Conservation (phyloP, 2,888 invertebrate genomes). For the Hecatera dysodea region DNA sequence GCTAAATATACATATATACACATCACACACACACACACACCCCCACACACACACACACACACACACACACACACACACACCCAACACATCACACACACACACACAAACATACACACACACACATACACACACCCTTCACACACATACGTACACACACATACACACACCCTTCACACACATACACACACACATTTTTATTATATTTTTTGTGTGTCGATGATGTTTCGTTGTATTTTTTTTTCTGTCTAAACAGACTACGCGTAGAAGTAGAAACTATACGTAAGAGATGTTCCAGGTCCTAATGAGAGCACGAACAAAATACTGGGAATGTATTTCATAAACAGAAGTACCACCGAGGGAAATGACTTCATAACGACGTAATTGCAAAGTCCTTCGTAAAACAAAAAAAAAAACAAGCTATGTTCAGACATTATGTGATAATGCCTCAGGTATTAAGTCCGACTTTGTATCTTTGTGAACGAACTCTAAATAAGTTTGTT, state of each 20-base stretch:
- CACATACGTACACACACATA: no score
- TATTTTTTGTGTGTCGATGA: no score
- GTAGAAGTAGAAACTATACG: not conserved
- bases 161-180: no score
- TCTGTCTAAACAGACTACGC: not conserved
- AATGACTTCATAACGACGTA: slow-evolving; percentile 29
- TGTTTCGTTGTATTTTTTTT: no score
- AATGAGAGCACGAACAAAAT: slow-evolving; percentile 24
- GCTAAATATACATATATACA: no score
- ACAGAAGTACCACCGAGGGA: slow-evolving; percentile 29
- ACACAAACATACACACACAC: no score
- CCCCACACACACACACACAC: no score
- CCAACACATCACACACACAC: no score
- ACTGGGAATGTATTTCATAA: slow-evolving; percentile 25
- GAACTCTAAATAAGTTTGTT: not conserved
- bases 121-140: no score
- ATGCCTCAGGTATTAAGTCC: not conserved
- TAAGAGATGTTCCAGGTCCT: not conserved
- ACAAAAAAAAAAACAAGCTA: not conserved
- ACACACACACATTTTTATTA: no score
- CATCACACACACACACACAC: no score
- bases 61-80: no score
- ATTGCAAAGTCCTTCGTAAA: slow-evolving; percentile 1
- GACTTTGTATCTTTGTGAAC: not conserved
- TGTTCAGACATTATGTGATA: not conserved